Conservation (phyloP, 92 coral and sea anemone species). For the Bergia sp. region DNA sequence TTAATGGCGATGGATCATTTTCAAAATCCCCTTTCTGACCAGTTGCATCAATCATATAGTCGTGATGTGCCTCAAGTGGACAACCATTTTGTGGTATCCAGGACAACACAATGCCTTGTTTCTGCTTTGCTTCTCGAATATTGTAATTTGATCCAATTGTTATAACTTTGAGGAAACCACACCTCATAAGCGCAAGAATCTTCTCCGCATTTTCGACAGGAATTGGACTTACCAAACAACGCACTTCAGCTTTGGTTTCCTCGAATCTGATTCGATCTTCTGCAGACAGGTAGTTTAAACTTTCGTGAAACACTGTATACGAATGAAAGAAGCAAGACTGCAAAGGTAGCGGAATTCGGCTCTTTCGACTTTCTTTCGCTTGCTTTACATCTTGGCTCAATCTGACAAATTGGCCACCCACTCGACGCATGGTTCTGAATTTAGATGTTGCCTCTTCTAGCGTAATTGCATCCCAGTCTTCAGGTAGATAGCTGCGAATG, state of each 20-base stretch:
- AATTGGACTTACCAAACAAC: slow-evolving; percentile 45
- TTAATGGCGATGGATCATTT: slow-evolving; percentile 40
- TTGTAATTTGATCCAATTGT: slow-evolving; percentile 42
- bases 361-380: slow-evolving; percentile 45
- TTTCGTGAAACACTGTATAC: slow-evolving; percentile 50
- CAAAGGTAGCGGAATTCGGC: slow-evolving; percentile 33
- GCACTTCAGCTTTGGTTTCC: slow-evolving; percentile 42
- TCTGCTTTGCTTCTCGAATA: slow-evolving; percentile 21
- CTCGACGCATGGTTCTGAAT: slow-evolving; percentile 31
- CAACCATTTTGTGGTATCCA: slow-evolving; percentile 24
- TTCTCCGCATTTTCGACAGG: slow-evolving; percentile 61
- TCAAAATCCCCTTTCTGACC: slow-evolving; percentile 50
- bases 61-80: slow-evolving; percentile 36
- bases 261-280: slow-evolving; percentile 60
- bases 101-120: slow-evolving; percentile 29
- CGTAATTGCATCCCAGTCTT: slow-evolving; percentile 35
- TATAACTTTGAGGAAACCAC: slow-evolving; percentile 26
- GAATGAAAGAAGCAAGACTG: slow-evolving; percentile 52
- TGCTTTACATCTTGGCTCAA: slow-evolving; percentile 39
- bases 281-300: slow-evolving; percentile 48
- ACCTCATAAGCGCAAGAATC: slow-evolving; percentile 48
- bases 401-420: slow-evolving; percentile 38
- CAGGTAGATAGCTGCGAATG: slow-evolving; percentile 43
- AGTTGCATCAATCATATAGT: slow-evolving; percentile 52
- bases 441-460: slow-evolving; percentile 39